Evolutionary conservation across 2,113 vertebrate genomes (phyloP), one percentile per base, ranked within the genome.

Genomic region (Coturnix japonica): DNA sequence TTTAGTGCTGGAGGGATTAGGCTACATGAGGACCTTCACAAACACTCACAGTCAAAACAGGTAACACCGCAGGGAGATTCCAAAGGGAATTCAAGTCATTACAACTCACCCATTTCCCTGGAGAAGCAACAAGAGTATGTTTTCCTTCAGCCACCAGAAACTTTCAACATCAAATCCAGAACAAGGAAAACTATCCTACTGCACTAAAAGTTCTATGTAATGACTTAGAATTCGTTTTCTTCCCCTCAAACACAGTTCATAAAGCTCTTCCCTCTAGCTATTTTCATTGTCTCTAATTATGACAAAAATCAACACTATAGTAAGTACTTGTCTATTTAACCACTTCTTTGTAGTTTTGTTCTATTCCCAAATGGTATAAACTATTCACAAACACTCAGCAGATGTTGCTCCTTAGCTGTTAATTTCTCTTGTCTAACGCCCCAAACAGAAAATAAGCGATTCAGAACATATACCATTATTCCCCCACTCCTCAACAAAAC

Each of bases 321-420:
- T 88, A 92, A 90, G 39, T 57, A 89, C 13, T 91, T 60, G 60
- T 51, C 37, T 71, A 51, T 21, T 85, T 76, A 87, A 81, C 35
- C 54, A 44, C 22, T 84, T 81, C 12, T 57, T 60, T 37, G 53
- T 13, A 84, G 30, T 21, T 70, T 73, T 67, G 23, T 64, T 81
- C 53, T 31, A 51, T 7, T 80, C 35, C 74, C 57, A 59, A 56
- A 85, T 20, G 25, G 35, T 81, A 82, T 41, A 56, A 86, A 64
- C 46, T 66, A 13, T 76, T 74, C 44, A 41, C 22, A 28, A 75
- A 46, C 6, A 66, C 30, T 77, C 54, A 81, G 65, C 0, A 91
- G 60, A 76, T 54, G 28, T 19, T 83, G 60, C n/a, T 84, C 39
- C 75, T 85, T 47, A 85, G 14, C 39, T 43, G 25, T 33, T 41